These are phyloP conservation scores for Athene cunicularia DNA, from an alignment of 2,113 vertebrate species.

Conservation along the genomic window DNA sequence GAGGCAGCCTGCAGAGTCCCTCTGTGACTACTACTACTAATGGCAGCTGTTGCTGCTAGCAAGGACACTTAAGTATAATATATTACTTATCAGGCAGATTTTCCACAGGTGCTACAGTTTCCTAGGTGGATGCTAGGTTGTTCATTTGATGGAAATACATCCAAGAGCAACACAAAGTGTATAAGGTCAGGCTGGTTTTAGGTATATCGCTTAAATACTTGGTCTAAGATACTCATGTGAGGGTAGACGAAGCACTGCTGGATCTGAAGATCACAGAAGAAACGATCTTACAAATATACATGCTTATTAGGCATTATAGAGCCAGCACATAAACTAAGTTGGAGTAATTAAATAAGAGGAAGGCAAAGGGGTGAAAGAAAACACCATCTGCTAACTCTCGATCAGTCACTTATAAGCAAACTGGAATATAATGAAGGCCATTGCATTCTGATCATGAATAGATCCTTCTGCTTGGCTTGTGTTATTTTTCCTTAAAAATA, in stretches of 20 bases:
- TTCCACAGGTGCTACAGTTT: background rate
- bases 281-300: slow-evolving; percentile 21
- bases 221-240: background rate
- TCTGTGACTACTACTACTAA: background rate
- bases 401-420: slow-evolving; percentile 74
- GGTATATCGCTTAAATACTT: background rate
- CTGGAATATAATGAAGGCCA: slow-evolving; percentile 75
- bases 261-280: slow-evolving; percentile 5
- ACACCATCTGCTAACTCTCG: slow-evolving; percentile 80
- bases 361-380: slow-evolving; percentile 73
- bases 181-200: background rate
- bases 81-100: background rate
- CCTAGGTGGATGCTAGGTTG: background rate
- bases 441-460: slow-evolving; percentile 79
- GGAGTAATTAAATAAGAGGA: slow-evolving; percentile 75
- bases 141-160: background rate
- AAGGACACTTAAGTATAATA: background rate
- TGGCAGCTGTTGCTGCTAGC: background rate
- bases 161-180: background rate
- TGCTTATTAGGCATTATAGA: slow-evolving; percentile 44
- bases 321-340: slow-evolving; percentile 67
- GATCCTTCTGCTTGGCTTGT: slow-evolving; percentile 74
- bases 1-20: background rate
- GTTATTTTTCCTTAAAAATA: slow-evolving; percentile 69
- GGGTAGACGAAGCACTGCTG: background rate